These are phyloP conservation scores for Drosophila truncata DNA, from an alignment of 1,140 invertebrate genomes.

Conservation along the genomic window DNA sequence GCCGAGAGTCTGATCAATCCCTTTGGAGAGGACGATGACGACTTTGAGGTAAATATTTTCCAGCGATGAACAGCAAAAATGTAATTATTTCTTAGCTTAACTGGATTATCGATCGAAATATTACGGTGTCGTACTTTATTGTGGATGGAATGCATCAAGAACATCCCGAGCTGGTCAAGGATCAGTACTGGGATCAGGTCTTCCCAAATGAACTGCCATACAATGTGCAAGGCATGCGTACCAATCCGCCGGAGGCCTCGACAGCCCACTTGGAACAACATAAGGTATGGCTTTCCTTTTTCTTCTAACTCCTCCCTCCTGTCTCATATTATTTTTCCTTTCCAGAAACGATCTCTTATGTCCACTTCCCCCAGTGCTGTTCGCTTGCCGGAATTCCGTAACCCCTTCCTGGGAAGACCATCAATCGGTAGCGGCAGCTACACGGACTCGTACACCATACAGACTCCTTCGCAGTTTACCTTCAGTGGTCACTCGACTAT, in stretches of 20 bases:
- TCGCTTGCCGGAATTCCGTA: not conserved
- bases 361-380: not conserved
- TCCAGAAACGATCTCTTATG: not conserved
- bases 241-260: conserved; percentile 91
- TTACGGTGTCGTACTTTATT: conserved; percentile 94
- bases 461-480: not conserved
- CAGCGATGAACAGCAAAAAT: too few species aligned
- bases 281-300: not conserved
- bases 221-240: conserved; percentile 90
- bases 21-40: conserved; percentile 95
- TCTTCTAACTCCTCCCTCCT: not conserved
- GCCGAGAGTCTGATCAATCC: conserved; percentile 93
- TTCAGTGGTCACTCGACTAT: not conserved
- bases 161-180: conserved; percentile 93
- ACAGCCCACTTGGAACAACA: conserved; percentile 90
- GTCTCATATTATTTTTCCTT: not conserved
- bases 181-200: conserved; percentile 96
- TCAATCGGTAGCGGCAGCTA: conserved; percentile 3
- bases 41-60: conserved; percentile 85
- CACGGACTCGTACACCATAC: conserved; percentile 1
- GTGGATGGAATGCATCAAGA: conserved; percentile 97
- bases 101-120: conserved; percentile 95
- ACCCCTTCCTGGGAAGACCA: not conserved
- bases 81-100: conserved; percentile 89
- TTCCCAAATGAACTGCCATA: conserved; percentile 93